A percentile compares a stretch with the other conserved stretches of the same genome.
These are phyloP conservation scores for Syngnathus scovelli DNA, from an alignment of 2,113 vertebrate genomes.

Conservation along the genomic window DNA sequence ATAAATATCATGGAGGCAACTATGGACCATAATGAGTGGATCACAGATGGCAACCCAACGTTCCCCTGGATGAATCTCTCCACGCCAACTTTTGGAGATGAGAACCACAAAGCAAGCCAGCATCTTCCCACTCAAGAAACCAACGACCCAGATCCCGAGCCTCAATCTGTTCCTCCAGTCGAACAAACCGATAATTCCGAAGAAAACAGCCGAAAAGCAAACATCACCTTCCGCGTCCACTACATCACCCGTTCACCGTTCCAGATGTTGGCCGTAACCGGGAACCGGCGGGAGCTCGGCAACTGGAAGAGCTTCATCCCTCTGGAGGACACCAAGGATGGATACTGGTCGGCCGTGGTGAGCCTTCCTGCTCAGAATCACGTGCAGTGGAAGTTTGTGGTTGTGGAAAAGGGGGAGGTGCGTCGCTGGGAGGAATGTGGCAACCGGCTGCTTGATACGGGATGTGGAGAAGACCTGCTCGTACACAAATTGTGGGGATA, in stretches of 20 bases:
- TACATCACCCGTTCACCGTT: constrained; percentile 71
- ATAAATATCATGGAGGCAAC: constrained; percentile 75
- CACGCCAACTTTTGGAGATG: neutral
- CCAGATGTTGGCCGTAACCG: constrained; percentile 79
- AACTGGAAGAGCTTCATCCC: constrained; percentile 79
- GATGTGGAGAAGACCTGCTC: constrained; percentile 66
- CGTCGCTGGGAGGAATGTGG: constrained; percentile 89
- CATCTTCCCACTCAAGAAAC: constrained; percentile 7
- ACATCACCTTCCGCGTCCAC: constrained; percentile 80
- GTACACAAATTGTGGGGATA: constrained; percentile 82
- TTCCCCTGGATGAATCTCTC: constrained; percentile 44
- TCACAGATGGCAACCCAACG: constrained; percentile 51
- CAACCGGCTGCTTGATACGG: constrained; percentile 79
- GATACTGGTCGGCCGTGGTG: constrained; percentile 78
- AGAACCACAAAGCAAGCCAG: constrained; percentile 7
- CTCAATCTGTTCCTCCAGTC: neutral
- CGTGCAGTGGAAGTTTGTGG: constrained; percentile 90
- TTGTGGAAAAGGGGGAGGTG: constrained; percentile 81
- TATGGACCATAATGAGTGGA: constrained; percentile 73
- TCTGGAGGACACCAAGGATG: constrained; percentile 70
- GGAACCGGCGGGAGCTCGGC: constrained; percentile 80
- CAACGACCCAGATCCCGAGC: neutral
- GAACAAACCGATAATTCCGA: constrained; percentile 27
- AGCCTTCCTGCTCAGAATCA: constrained; percentile 72
- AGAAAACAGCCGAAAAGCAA: constrained; percentile 62